phyloP scores from a whole-genome alignment of 1,140 invertebrate species.

The Aphidius gifuensis region DNA sequence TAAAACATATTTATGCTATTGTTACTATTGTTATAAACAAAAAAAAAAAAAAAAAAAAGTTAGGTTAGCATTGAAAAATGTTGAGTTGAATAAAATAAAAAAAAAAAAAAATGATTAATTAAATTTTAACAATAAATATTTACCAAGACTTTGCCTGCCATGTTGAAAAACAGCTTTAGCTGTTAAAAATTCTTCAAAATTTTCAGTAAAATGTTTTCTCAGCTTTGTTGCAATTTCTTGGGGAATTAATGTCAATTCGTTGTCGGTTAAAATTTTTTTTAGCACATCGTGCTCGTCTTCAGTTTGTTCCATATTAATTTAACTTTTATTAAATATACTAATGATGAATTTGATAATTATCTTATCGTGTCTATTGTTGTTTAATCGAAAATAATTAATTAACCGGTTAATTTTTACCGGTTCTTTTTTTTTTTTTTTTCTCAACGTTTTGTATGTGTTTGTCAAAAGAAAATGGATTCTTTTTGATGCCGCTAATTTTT shows the following conservation, averaged over 20 bases:
- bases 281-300: conserved; percentile 43
- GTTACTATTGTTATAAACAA: not conserved
- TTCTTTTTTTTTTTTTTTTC: too few species aligned
- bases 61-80: conserved; percentile 16
- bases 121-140: conserved; percentile 22
- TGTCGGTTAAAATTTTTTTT: conserved; percentile 37
- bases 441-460: too few species aligned
- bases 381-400: too few species aligned
- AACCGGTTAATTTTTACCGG: too few species aligned
- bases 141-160: conserved; percentile 61
- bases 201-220: conserved; percentile 60
- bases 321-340: not conserved
- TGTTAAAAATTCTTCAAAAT: conserved; percentile 68
- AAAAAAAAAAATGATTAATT: not conserved
- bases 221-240: conserved; percentile 58
- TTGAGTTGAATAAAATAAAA: conserved; percentile 33
- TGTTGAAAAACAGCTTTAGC: conserved; percentile 67
- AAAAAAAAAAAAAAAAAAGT: not conserved
- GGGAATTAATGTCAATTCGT: conserved; percentile 56
- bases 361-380: too few species aligned
- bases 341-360: too few species aligned
- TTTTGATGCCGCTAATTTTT: too few species aligned
- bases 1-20: conserved; percentile 3
- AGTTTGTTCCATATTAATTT: conserved; percentile 38
- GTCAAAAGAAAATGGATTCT: too few species aligned